Evolutionary conservation across 1,140 invertebrate species (phyloP), one percentile per base, ranked within the genome.

Genomic region (Ips nitidus): DNA sequence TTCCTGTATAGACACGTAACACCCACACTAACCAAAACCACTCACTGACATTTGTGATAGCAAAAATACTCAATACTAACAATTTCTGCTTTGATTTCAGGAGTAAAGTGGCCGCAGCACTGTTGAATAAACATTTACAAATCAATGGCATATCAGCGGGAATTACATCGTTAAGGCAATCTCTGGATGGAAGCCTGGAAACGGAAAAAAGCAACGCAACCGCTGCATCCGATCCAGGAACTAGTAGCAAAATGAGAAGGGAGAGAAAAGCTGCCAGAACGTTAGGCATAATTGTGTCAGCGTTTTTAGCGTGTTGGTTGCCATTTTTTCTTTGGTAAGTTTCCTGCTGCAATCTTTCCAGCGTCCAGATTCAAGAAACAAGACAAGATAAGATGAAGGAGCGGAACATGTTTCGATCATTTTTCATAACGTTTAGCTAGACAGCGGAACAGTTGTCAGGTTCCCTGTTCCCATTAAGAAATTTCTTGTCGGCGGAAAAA

Each of bases 231-330:
- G 80, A 79, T 73, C 81, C 81, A n/a, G 82, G 83, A 62, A 78
- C 83, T 41, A 88, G 90, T 78, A 93, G 85, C 78, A 92, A 92
- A 81, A 94, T 95, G 93, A 91, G 94, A 78, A 84, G 94, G 45
- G 95, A 98, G 80, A 87, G 95, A 74, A 97, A 97, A 81, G 95
- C 95, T 0, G 95, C 95, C 2, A 88, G 95, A 76, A 98, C 96
- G 1, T 85, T 98, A 36, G 95, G 95, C 47, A 96, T 97, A 79
- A 96, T 98, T 77, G 96, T 97, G 90, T 94, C 93, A 37, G 94
- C 92, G 1, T 97, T 97, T 81, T 83, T 97, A 56, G 87, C 94
- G 3, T 97, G 94, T 81, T 97, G 95, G 94, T 84, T 97, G 60
- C 95, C 95, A 1, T 98, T 98, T 83, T 98, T 98, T 81, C 83